Evolutionary conservation across 2,113 vertebrate genomes (phyloP).

Genomic region (Melanerpes formicivorus): DNA sequence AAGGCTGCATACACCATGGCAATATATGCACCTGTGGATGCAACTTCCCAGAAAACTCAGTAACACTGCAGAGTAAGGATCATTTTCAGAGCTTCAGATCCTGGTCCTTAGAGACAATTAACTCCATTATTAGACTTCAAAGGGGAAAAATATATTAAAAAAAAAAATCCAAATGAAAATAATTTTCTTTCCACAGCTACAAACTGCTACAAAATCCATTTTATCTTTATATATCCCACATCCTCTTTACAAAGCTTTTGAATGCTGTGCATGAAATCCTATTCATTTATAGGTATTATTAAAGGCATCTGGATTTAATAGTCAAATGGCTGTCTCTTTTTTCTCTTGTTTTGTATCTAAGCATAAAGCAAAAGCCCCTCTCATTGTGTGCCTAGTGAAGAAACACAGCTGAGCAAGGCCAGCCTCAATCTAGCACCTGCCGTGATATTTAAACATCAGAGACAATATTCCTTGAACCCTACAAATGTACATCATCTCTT

Average conservation of each 20-base stretch:
- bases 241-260: conserved; percentile 45
- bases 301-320: conserved; percentile 48
- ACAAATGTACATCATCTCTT: neutral
- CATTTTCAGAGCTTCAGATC: conserved; percentile 29
- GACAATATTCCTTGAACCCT: neutral
- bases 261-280: conserved; percentile 56
- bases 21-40: neutral
- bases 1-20: neutral
- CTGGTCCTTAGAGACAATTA: conserved; percentile 64
- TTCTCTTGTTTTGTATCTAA: neutral
- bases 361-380: neutral
- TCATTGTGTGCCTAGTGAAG: neutral
- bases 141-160: conserved; percentile 15
- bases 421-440: neutral
- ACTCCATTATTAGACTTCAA: conserved; percentile 64
- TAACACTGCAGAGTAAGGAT: conserved; percentile 17
- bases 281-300: conserved; percentile 63
- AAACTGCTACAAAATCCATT: conserved; percentile 45
- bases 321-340: neutral
- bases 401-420: neutral
- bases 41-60: conserved; percentile 41
- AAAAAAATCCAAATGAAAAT: conserved; percentile 47
- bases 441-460: neutral
- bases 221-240: conserved; percentile 56
- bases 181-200: conserved; percentile 37